A percentile compares a stretch with the other conserved stretches of the same genome.
phyloP scores from a whole-genome alignment of 2,797 vertebrate species.

The Pelobates cultripes region DNA sequence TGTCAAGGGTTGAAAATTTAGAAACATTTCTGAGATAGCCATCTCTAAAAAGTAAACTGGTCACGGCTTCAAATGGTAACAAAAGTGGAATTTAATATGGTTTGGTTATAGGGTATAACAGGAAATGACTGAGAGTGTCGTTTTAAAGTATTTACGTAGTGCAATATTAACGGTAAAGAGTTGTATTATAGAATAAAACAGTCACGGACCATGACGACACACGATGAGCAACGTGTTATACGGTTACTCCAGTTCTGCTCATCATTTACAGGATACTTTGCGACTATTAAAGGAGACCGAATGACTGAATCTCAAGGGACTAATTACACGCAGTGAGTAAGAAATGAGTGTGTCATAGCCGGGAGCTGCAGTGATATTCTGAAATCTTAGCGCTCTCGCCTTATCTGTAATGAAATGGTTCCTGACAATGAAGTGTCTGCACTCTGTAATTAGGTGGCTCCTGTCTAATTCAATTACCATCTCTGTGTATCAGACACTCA shows the following conservation, averaged over 20 bases:
- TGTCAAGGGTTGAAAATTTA: too few relatives aligned
- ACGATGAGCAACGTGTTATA: too few relatives aligned
- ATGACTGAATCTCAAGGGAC: constrained; percentile 6
- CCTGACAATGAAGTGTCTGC: constrained; percentile 68
- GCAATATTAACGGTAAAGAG: too few relatives aligned
- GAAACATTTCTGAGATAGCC: too few relatives aligned
- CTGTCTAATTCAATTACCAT: constrained; percentile 59
- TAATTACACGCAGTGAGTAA: constrained; percentile 29
- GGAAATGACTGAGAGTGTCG: too few relatives aligned
- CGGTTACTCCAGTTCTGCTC: neutral
- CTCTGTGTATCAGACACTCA: constrained; percentile 40
- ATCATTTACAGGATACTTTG: neutral
- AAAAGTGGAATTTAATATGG: too few relatives aligned
- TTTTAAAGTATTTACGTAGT: too few relatives aligned
- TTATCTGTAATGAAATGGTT: constrained; percentile 68
- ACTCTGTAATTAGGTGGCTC: constrained; percentile 70
- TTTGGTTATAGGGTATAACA: too few relatives aligned
- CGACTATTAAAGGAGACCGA: neutral
- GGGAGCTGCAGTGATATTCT: constrained; percentile 59
- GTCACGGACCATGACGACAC: too few relatives aligned
- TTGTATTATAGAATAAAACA: too few relatives aligned
- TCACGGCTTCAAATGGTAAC: too few relatives aligned
- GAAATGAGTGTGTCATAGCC: constrained; percentile 49
- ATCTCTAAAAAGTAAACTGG: too few relatives aligned
- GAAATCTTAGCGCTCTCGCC: constrained; percentile 62